Evolutionary conservation across 2,797 vertebrate genomes (phyloP).

Genomic region (Dromococcyx pavoninus): DNA sequence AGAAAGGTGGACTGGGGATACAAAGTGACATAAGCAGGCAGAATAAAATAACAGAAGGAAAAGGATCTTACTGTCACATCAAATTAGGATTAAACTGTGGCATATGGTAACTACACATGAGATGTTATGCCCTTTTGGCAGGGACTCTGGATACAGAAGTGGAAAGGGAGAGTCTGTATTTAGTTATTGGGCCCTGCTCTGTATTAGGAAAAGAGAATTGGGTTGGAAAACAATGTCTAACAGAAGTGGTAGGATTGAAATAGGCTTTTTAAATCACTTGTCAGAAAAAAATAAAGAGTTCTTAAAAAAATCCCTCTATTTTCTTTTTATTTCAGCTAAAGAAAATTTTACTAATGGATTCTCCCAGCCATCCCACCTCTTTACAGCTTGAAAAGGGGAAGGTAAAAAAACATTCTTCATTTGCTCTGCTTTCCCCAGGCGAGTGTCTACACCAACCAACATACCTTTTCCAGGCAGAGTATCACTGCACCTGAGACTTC

Average conservation of each 20-base stretch:
- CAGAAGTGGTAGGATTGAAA: neutral
- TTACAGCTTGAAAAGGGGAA: neutral
- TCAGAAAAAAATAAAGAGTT: neutral
- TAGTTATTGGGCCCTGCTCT: neutral
- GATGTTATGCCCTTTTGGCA: neutral
- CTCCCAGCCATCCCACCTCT: neutral
- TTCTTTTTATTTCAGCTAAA: neutral
- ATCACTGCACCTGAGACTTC: neutral
- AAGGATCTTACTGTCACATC: constrained; percentile 8
- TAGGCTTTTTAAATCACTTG: neutral
- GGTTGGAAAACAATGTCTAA: neutral
- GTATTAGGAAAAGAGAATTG: neutral
- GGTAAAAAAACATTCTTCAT: neutral
- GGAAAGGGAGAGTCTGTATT: neutral
- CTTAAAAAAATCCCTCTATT: neutral
- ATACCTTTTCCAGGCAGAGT: neutral
- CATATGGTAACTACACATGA: neutral
- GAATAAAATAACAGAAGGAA: constrained; percentile 18
- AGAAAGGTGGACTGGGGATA: neutral
- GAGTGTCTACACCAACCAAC: neutral
- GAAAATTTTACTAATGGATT: neutral
- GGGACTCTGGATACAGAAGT: neutral
- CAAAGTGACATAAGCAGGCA: neutral
- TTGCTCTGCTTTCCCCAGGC: neutral
- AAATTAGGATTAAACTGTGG: constrained; percentile 19